Conservation (phyloP, 2,888 invertebrate species). For the Lottia gigantea region DNA sequence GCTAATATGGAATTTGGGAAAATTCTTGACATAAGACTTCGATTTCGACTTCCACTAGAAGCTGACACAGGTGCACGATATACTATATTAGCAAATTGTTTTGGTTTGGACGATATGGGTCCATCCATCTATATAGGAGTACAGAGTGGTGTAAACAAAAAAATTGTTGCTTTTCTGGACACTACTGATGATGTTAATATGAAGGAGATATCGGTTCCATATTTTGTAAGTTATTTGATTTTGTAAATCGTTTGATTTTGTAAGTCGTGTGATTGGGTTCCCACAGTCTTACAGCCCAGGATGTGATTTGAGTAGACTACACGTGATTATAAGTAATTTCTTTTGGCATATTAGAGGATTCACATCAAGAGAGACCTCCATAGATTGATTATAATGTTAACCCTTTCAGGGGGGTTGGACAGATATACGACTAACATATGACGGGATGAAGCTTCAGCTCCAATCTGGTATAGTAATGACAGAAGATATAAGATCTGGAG, state of each 20-base stretch:
- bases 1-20: background rate
- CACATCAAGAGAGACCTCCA: too few relatives aligned
- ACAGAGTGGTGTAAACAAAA: background rate
- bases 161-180: background rate
- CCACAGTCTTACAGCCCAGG: too few relatives aligned
- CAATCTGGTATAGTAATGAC: background rate
- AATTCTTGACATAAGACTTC: background rate
- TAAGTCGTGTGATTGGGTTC: too few relatives aligned
- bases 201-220: background rate
- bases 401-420: background rate
- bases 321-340: too few relatives aligned
- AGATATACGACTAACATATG: background rate
- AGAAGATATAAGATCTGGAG: background rate
- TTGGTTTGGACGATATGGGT: constrained; percentile 3
- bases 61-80: background rate
- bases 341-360: too few relatives aligned
- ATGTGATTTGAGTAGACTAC: too few relatives aligned
- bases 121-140: background rate
- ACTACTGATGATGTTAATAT: constrained; percentile 5
- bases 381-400: too few relatives aligned
- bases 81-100: background rate
- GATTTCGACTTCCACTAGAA: background rate
- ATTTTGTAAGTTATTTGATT: background rate
- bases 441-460: background rate
- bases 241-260: too few relatives aligned